Evolutionary conservation across 2,797 vertebrate genomes (phyloP).

Genomic region (Anas capensis): DNA sequence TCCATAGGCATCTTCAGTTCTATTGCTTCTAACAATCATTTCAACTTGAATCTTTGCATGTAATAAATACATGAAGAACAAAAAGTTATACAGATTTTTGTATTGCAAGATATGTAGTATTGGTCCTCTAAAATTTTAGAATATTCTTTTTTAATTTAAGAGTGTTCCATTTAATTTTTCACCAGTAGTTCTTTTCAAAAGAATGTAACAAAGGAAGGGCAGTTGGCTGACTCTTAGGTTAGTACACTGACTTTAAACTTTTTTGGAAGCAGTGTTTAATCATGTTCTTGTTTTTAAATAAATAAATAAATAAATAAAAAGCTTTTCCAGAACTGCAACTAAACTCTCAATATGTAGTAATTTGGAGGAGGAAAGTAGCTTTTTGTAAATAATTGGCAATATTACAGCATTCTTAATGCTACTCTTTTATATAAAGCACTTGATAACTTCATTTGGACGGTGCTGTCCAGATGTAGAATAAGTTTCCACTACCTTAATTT

Average conservation of each 20-base stretch:
- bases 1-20: not conserved
- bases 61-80: not conserved
- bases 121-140: not conserved
- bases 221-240: too few species aligned
- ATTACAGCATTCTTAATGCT: not conserved
- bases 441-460: not conserved
- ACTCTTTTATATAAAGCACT: not conserved
- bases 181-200: not conserved
- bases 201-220: not conserved
- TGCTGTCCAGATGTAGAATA: not conserved
- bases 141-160: not conserved
- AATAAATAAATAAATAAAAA: not conserved
- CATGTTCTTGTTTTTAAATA: not conserved
- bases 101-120: not conserved
- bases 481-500: not conserved
- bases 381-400: not conserved
- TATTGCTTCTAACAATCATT: not conserved
- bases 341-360: not conserved
- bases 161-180: not conserved
- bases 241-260: not conserved
- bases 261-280: not conserved
- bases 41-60: not conserved
- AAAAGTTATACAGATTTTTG: not conserved
- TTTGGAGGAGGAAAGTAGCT: not conserved
- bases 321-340: not conserved